Evolutionary conservation across 2,888 invertebrate species (phyloP).

Genomic region (Pandemis cinnamomeana): DNA sequence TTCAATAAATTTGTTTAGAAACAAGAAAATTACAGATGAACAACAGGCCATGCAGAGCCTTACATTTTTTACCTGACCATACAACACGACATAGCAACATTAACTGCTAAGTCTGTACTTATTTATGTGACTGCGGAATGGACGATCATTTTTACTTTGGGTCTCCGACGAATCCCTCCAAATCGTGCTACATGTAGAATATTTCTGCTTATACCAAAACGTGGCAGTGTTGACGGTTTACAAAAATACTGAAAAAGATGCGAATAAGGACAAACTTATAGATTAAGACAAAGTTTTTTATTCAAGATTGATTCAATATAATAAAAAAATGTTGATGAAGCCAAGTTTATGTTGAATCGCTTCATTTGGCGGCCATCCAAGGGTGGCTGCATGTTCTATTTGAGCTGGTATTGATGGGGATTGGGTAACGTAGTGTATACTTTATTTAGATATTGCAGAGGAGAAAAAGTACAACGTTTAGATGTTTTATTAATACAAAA

Average conservation of each 20-base stretch:
- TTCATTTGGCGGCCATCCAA: neutral
- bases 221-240: neutral
- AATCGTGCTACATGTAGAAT: neutral
- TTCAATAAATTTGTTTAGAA: neutral
- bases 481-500: neutral
- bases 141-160: neutral
- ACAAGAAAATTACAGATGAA: neutral
- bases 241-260: slow-evolving; percentile 17
- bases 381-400: neutral
- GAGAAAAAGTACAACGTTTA: neutral
- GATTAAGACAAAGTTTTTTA: slow-evolving; percentile 6
- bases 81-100: neutral
- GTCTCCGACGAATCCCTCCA: neutral
- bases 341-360: neutral
- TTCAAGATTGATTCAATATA: neutral
- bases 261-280: slow-evolving; percentile 26
- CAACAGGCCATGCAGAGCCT: neutral
- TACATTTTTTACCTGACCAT: neutral
- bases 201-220: neutral
- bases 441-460: neutral
- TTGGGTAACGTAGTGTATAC: neutral
- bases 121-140: neutral
- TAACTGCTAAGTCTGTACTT: neutral
- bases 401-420: neutral
- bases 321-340: neutral